Conservation (phyloP, 1,140 invertebrate genomes). For the Linepithema humile region DNA sequence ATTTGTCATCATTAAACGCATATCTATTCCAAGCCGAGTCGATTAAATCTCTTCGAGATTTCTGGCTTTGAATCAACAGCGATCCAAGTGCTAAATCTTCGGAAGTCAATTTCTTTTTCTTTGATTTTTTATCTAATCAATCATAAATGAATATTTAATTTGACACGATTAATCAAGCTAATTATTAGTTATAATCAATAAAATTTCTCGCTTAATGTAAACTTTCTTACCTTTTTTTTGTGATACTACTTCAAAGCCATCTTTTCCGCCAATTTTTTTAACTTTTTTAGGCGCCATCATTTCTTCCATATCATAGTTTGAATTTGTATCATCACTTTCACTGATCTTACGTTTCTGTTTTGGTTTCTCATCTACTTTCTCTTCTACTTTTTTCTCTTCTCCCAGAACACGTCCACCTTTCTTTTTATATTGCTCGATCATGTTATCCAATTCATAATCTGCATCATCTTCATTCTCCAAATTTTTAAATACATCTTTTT, state of each 20-base stretch:
- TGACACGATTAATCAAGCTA: conserved; percentile 3
- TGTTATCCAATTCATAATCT: conserved; percentile 93
- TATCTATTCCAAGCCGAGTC: conserved; percentile 97
- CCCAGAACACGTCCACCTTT: conserved; percentile 88
- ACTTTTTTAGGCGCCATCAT: conserved; percentile 68
- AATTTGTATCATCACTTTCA: conserved; percentile 80
- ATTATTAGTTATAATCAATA: background rate
- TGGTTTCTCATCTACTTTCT: conserved; percentile 42
- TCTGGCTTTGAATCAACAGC: conserved; percentile 93
- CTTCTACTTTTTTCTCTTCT: conserved; percentile 77
- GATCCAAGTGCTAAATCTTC: conserved; percentile 95
- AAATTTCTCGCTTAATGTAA: background rate
- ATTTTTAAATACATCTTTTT: conserved; percentile 94
- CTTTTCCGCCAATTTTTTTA: conserved; percentile 82
- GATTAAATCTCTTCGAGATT: conserved; percentile 92
- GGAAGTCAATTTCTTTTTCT: conserved; percentile 91
- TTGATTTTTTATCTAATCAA: conserved; percentile 78
- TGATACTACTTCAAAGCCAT: conserved; percentile 89
- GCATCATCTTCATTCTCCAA: conserved; percentile 93
- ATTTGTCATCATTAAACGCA: conserved; percentile 93
- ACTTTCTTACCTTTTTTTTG: conserved; percentile 83
- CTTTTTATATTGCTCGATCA: conserved; percentile 89
- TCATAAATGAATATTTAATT: conserved; percentile 40
- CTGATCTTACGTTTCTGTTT: conserved; percentile 70
- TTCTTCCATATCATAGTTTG: conserved; percentile 88